Percentiles rank a stretch among this genome's conserved stretches.
These are phyloP conservation scores for Acridotheres tristis DNA, from an alignment of 2,797 vertebrate genomes.

Conservation along the genomic window DNA sequence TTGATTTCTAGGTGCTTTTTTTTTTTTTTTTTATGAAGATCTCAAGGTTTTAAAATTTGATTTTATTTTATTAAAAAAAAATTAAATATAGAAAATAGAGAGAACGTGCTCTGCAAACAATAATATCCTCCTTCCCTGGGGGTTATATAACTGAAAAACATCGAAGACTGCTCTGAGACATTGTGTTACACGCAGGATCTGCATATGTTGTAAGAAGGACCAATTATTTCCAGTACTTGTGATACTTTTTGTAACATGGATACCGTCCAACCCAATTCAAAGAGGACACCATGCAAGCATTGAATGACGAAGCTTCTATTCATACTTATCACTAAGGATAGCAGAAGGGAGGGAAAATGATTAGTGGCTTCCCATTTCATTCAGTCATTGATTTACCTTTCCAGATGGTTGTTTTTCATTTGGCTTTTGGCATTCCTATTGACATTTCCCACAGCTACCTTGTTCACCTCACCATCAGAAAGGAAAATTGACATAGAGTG, in stretches of 20 bases:
- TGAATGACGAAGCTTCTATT: conserved; percentile 25
- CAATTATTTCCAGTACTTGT: conserved; percentile 60
- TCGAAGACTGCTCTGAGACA: conserved; percentile 46
- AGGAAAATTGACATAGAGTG: background rate
- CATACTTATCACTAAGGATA: conserved; percentile 32
- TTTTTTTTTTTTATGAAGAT: background rate
- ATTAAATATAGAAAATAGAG: background rate
- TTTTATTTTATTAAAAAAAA: background rate
- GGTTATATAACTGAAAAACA: conserved; percentile 48
- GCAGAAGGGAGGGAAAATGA: background rate
- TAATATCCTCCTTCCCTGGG: background rate
- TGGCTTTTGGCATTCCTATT: background rate
- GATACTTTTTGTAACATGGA: conserved; percentile 34
- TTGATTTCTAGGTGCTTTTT: background rate
- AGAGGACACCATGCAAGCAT: conserved; percentile 23
- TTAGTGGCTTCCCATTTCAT: conserved; percentile 37
- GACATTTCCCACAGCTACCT: background rate
- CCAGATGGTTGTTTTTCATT: conserved; percentile 2
- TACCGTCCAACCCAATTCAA: background rate
- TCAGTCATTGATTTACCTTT: background rate
- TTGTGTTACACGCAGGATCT: conserved; percentile 28
- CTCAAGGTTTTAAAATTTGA: background rate
- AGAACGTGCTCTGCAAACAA: background rate
- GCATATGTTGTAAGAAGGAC: conserved; percentile 41
- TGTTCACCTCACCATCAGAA: background rate